Percentiles rank a stretch among this genome's conserved stretches.
phyloP scores from a whole-genome alignment of 2,113 vertebrate species.

The Monarcha castaneiventris region DNA sequence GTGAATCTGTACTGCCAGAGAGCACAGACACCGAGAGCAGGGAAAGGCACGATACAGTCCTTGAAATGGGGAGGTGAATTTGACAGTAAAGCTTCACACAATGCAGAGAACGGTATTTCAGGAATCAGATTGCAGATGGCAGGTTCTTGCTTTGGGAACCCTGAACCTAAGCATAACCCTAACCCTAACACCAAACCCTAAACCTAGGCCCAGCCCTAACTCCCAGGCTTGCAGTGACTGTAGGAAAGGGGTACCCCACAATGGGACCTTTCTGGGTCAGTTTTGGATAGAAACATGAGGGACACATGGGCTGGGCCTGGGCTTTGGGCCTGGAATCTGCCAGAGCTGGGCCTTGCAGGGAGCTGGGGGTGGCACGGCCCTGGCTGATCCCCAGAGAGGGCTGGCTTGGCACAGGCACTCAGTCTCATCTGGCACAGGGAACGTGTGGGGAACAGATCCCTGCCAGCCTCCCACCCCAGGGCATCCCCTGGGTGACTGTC shows the following conservation, averaged over 20 bases:
- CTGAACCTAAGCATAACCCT: too few species aligned
- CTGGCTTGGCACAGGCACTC: too few species aligned
- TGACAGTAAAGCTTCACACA: not conserved
- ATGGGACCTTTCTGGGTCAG: not conserved
- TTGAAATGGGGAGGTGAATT: not conserved
- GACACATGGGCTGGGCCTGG: not conserved
- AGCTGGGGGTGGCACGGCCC: not conserved
- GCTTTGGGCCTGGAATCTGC: not conserved
- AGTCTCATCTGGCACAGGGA: not conserved
- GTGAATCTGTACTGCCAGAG: conserved; percentile 30
- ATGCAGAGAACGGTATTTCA: not conserved
- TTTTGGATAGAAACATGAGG: not conserved
- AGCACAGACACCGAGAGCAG: not conserved
- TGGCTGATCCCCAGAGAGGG: not conserved
- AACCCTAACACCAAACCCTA: not conserved
- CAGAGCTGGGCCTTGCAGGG: not conserved
- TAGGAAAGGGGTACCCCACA: not conserved
- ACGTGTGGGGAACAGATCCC: not conserved
- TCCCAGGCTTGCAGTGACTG: not conserved
- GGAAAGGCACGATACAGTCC: not conserved
- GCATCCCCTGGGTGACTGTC: not conserved
- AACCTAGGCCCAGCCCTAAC: too few species aligned
- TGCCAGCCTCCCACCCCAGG: not conserved
- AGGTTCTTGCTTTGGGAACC: not conserved
- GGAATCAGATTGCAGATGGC: not conserved